Evolutionary conservation across 2,888 invertebrate genomes (phyloP).

Genomic region (Strigamia crassipes): DNA sequence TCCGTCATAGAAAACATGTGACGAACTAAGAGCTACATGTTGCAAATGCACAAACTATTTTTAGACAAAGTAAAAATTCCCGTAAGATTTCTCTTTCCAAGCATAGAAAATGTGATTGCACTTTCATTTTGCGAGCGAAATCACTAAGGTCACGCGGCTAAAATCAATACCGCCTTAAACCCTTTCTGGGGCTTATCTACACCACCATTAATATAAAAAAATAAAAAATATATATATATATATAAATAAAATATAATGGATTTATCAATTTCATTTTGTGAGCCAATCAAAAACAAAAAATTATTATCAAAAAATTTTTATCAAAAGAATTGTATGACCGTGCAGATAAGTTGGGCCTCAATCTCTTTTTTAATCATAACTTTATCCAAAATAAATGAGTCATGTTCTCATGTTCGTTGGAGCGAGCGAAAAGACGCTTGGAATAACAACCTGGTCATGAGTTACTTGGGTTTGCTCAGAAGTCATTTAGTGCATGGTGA

Average conservation of each 20-base stretch:
- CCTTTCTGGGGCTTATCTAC: background rate
- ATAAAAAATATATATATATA: too few species aligned
- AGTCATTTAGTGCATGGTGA: constrained; percentile 25
- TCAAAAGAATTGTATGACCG: too few species aligned
- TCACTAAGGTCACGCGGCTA: background rate
- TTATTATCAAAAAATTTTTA: too few species aligned
- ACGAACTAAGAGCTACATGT: background rate
- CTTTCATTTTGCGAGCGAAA: constrained; percentile 6
- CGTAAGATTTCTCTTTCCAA: background rate
- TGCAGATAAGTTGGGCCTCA: too few species aligned
- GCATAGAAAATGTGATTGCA: constrained; percentile 11
- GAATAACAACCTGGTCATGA: background rate
- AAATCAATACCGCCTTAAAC: background rate
- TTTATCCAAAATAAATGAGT: background rate
- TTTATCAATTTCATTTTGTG: background rate
- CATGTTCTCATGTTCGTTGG: background rate
- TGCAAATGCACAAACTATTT: background rate
- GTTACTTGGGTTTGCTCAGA: background rate
- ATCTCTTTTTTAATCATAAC: too few species aligned
- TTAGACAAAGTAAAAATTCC: background rate
- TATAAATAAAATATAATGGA: too few species aligned
- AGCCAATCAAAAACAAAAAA: too few species aligned
- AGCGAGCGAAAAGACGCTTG: background rate
- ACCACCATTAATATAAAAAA: background rate
- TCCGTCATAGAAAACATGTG: background rate